Evolutionary conservation across 2,797 vertebrate genomes (phyloP), one percentile per base, ranked within the genome.

Genomic region (Sparus aurata): DNA sequence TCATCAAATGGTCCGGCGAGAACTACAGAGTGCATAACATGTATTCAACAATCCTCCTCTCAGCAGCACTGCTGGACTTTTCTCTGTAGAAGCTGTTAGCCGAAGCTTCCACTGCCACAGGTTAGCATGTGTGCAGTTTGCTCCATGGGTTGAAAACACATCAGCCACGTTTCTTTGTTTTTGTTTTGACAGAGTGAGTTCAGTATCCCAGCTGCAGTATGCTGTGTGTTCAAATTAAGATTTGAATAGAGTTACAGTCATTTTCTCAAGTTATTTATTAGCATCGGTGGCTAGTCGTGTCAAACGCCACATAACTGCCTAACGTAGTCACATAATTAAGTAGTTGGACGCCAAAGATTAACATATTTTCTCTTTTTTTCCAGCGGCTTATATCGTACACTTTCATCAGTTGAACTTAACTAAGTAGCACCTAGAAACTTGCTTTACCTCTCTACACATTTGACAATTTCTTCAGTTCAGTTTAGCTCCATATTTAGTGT

Each of bases 21-120:
- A 73, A 60, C 62, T 3, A 2, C 62, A 12, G 65, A 49, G 55
- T 34, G 30, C 6, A 1, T 7, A 34, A 34, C 30, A 34, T 7
- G 5, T 7, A 7, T 34, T 7, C 30, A 34, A 34, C 30, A 34
- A 7, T 34, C 62, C 50, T 46, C 73, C 69, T 73, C 63, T 52
- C 8, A 23, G 41, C 49, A 69, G 53, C 30, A 59, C 55, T 49
- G 8, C 18, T 47, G 10, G n/a, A 7, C 30, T 50, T 78, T 50
- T n/a, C 5, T 61, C 18, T 49, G 18, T 41, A 74, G 18, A 58
- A 46, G 22, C 55, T 50, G 17, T 68, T 25, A 67, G 25, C 55
- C 55, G 59, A n/a, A 27, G 54, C 13, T 65, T 60, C 25, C 10
- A 0, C 8, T 16, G 15, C 3, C 1, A 1, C 60, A 52, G 45